Conservation (phyloP, 2,888 invertebrate species). For the Hesperia comma region DNA sequence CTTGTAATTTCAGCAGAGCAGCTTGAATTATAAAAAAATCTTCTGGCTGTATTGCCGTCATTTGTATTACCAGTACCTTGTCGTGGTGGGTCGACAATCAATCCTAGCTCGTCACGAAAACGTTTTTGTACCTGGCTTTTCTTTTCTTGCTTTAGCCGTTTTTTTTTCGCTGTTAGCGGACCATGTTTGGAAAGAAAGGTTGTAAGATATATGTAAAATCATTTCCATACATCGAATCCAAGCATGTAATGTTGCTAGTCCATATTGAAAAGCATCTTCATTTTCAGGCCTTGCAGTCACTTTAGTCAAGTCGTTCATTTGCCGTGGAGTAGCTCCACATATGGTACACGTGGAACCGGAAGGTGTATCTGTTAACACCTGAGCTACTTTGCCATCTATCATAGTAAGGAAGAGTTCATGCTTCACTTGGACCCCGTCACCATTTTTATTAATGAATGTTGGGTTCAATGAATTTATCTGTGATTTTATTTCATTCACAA, state of each 20-base stretch:
- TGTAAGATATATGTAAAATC: slow-evolving; percentile 41
- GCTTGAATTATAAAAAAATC: slow-evolving; percentile 35
- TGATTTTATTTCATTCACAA: slow-evolving; percentile 29
- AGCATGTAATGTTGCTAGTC: slow-evolving; percentile 40
- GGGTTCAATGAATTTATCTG: slow-evolving; percentile 39
- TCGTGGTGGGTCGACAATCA: slow-evolving; percentile 29
- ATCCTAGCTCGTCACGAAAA: slow-evolving; percentile 22
- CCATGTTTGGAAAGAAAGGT: slow-evolving; percentile 38
- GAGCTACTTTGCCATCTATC: slow-evolving; percentile 44
- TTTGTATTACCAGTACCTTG: slow-evolving; percentile 36
- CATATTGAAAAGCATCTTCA: slow-evolving; percentile 40
- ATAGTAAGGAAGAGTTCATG: slow-evolving; percentile 46
- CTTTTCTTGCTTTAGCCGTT: slow-evolving; percentile 20
- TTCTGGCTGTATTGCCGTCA: slow-evolving; percentile 39
- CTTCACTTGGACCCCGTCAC: slow-evolving; percentile 37
- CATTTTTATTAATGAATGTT: slow-evolving; percentile 39
- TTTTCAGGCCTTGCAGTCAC: slow-evolving; percentile 35
- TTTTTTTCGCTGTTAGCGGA: slow-evolving; percentile 35
- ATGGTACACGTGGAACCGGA: slow-evolving; percentile 39
- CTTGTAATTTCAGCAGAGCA: slow-evolving; percentile 22
- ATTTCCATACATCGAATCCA: slow-evolving; percentile 40
- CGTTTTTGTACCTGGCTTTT: slow-evolving; percentile 24
- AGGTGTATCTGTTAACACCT: slow-evolving; percentile 39
- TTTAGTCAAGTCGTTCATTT: slow-evolving; percentile 42
- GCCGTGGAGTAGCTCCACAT: slow-evolving; percentile 42